These are phyloP conservation scores for Xanthia icteritia DNA, from an alignment of 2,888 invertebrate genomes.

Conservation along the genomic window DNA sequence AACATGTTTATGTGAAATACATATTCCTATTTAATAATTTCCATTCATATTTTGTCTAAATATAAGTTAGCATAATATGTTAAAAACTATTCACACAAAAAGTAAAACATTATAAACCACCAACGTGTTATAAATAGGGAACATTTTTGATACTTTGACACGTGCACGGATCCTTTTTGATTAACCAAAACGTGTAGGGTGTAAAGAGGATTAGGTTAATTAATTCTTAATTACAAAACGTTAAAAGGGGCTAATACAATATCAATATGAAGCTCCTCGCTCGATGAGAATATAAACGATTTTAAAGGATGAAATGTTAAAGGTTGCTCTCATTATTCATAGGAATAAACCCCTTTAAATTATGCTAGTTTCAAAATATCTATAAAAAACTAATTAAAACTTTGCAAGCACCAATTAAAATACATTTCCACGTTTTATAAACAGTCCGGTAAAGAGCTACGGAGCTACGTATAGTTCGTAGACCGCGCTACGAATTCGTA, in stretches of 20 bases:
- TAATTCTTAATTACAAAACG: slow-evolving; percentile 59
- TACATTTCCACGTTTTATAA: slow-evolving; percentile 45
- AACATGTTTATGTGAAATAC: not conserved
- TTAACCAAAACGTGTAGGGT: slow-evolving; percentile 39
- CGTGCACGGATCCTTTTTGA: slow-evolving; percentile 34
- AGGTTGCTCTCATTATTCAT: not conserved
- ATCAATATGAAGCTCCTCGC: slow-evolving; percentile 30
- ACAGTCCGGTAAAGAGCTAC: slow-evolving; percentile 36
- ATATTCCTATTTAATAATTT: not conserved
- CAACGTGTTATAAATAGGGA: not conserved
- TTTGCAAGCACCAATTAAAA: slow-evolving; percentile 44
- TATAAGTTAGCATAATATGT: not conserved
- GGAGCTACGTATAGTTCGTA: slow-evolving; percentile 55
- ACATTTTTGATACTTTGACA: slow-evolving; percentile 16
- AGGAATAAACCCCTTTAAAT: not conserved
- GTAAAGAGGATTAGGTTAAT: slow-evolving; percentile 62
- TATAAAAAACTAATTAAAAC: slow-evolving; percentile 27
- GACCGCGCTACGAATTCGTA: slow-evolving; percentile 63
- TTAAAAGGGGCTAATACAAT: slow-evolving; percentile 40
- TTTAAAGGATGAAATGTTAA: slow-evolving; percentile 9
- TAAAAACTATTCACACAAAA: not conserved
- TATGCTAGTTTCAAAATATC: not conserved
- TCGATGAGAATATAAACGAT: slow-evolving; percentile 15
- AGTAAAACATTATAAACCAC: not conserved
- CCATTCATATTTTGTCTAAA: not conserved